Evolutionary conservation across 2,113 vertebrate species (phyloP), one percentile per base, ranked within the genome.

Genomic region (Eublepharis macularius): DNA sequence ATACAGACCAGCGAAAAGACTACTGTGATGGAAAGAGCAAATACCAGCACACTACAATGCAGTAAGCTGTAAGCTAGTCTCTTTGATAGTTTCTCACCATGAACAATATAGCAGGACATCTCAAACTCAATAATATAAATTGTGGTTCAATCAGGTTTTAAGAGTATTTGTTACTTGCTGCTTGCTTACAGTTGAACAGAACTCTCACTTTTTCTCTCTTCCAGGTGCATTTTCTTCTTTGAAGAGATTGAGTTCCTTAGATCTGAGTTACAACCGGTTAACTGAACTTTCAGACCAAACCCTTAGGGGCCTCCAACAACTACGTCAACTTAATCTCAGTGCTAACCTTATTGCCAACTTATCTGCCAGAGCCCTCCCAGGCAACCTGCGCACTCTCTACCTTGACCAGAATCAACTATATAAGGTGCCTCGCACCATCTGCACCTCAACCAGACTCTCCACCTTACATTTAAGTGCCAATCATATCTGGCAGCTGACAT

Each of bases 201-300:
- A 10, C 3, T 39, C 10, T 24, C 43, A 29, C 13, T 13, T 19
- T 49, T 26, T 84, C 26, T 63, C 69, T 82, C 36, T 36, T 39
- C 16, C 51, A 90, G 89, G 77, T 79, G 54, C 60, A 34, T 89
- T 92, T 70, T 87, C 83, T 24, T 45, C 80, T 36, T 57, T 92
- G 82, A 81, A 63, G 51, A 74, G 70, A 8, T 77, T 92, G 34
- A 81, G 51, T 8, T 54, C 65, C 47, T 85, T 92, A 10, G 76
- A 90, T 39, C 63, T 92, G 54, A 86, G 65, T 6, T 16, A 85
- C 47, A 92, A 92, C 57, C 29, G 65, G 13, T 68, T 92, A 45
- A 73, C 45, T 26, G 76, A 83, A 10, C 45, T 92, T 11, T n/a
- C 76, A 1, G 85, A 81, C 36, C 36, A 60, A 10, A 34, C 82